Evolutionary conservation across 1,140 invertebrate genomes (phyloP), one percentile per base, ranked within the genome.

Genomic region (Sarcophaga bullata): DNA sequence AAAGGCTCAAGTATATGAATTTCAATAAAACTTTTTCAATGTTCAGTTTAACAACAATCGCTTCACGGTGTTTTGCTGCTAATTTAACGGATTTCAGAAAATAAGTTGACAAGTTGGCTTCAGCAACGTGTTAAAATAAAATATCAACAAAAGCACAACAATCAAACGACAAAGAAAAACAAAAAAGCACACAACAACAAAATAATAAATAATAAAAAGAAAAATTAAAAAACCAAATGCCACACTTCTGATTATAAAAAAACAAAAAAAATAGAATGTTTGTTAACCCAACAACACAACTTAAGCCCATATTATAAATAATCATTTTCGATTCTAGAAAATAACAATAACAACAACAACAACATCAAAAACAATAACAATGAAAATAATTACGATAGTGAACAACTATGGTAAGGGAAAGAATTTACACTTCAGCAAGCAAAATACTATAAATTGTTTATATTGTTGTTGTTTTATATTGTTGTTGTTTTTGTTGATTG

Each of bases 81-180:
- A 37, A 2, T 37, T 37, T 37, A 37, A 37, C 25, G 25, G 1
- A 2, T 37, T 37, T 37, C 25, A 2, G 25, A 37, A 1, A 37
- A 37, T 2, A 37, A 37, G 25, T 37, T 37, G 25, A 37, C 25
- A 37, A 37, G 25, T 37, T 37, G 0, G 15, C 62, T 8, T 8
- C 9, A 25, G n/a, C 9, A 19, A 68, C n/a, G 62, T 68, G 17
- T 68, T 17, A 68, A 58, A 58, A 58, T 5, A 19, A 80, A 80
- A 80, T 73, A 52, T 80, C 83, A 73, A 78, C 80, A 62, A 81
- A 80, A 83, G 81, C 11, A 19, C 17, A 68, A 68, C 17, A 68
- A 68, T 68, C 62, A 68, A 68, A 19, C n/a, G 17, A 25, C n/a
- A 68, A 68, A 58, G 54, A 58, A 58, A 58, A 58, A 4, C 54